A percentile compares a stretch with the other conserved stretches of the same genome.
phyloP scores from a whole-genome alignment of 2,797 vertebrate genomes.

The Arnoldichthys spilopterus region DNA sequence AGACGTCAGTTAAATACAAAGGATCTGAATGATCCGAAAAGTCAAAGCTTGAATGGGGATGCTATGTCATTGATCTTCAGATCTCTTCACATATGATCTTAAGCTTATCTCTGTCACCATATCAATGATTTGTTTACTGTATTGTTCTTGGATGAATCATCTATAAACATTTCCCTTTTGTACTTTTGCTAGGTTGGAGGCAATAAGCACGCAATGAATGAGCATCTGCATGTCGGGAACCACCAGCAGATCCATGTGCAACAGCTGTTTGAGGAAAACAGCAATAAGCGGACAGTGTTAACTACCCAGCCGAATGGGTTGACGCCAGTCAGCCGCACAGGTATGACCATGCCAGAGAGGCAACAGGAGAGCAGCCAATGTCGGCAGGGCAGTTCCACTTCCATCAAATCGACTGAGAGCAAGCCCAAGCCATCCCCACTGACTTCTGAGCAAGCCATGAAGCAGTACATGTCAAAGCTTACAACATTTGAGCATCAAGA shows the following conservation, averaged over 20 bases:
- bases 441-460: conserved; percentile 94
- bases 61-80: background rate
- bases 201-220: conserved; percentile 91
- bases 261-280: conserved; percentile 94
- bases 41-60: background rate
- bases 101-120: background rate
- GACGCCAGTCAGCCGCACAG: conserved; percentile 81
- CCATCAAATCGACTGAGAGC: conserved; percentile 88
- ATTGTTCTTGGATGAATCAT: conserved; percentile 14
- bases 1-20: background rate
- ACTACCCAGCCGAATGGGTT: conserved; percentile 95
- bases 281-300: conserved; percentile 91
- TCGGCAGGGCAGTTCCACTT: conserved; percentile 88
- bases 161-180: conserved; percentile 18
- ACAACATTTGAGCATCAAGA: conserved; percentile 95
- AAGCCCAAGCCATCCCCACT: conserved; percentile 83
- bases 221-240: conserved; percentile 85
- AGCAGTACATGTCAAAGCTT: conserved; percentile 97
- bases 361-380: conserved; percentile 82
- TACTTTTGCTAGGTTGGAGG: conserved; percentile 82
- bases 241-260: conserved; percentile 89
- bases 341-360: conserved; percentile 84
- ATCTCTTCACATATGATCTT: background rate
- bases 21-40: background rate
- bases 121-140: background rate